Percentiles rank a stretch among this genome's conserved stretches.
phyloP scores from a whole-genome alignment of 2,888 invertebrate species.

The Acrobasis suavella region DNA sequence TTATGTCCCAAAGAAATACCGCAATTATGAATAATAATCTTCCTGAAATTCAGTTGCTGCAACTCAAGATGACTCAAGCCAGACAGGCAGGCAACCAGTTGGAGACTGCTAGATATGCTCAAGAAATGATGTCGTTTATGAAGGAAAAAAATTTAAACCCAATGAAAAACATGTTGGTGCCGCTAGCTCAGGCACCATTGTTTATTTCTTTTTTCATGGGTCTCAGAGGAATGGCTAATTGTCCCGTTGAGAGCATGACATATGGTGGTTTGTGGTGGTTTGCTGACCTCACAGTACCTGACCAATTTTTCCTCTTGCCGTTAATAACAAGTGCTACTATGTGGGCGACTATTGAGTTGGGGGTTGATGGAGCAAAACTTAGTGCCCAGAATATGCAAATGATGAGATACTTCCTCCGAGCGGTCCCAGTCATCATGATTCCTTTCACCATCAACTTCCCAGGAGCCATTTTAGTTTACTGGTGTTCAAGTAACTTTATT shows the following conservation, averaged over 20 bases:
- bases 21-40: conserved; percentile 92
- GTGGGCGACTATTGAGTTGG: conserved; percentile 90
- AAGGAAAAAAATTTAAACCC: conserved; percentile 91
- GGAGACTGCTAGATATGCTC: conserved; percentile 88
- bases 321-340: conserved; percentile 92
- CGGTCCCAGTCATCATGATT: conserved; percentile 89
- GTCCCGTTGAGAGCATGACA: conserved; percentile 94
- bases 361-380: conserved; percentile 88
- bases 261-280: conserved; percentile 97
- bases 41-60: conserved; percentile 92
- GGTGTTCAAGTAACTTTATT: conserved; percentile 93
- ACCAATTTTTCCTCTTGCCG: conserved; percentile 94
- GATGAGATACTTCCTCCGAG: conserved; percentile 89
- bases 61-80: conserved; percentile 93
- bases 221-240: conserved; percentile 92
- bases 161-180: conserved; percentile 89
- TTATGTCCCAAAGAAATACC: conserved; percentile 90
- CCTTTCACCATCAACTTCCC: conserved; percentile 95
- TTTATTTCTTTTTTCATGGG: conserved; percentile 97
- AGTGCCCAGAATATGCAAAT: conserved; percentile 85
- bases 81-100: conserved; percentile 90
- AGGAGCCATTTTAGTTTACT: conserved; percentile 93
- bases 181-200: conserved; percentile 92
- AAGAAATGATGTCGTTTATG: conserved; percentile 92
- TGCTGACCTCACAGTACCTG: conserved; percentile 93